Evolutionary conservation across 2,113 vertebrate genomes (phyloP), one percentile per base, ranked within the genome.

Genomic region (Aptenodytes patagonicus): DNA sequence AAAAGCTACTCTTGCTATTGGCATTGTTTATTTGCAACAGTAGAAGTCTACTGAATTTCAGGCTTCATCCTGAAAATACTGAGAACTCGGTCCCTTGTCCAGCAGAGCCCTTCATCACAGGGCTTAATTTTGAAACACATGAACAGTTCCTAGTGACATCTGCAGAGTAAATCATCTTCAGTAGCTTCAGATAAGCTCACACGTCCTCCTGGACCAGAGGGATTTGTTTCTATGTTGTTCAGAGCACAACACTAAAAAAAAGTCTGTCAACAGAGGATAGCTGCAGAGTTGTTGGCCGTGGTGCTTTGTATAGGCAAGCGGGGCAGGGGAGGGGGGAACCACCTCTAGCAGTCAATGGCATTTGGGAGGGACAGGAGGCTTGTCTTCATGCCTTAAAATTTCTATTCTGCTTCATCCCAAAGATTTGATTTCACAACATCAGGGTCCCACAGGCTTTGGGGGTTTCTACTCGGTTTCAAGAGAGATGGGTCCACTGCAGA

Each of bases 271-370:
- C 0, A 79, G 47, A 40, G n/a, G 14, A 14, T 26, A 6, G 21
- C 40, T 31, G 55, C 8, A 18, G 61, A 40, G 36, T 1, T 75
- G 58, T 31, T 71, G 61, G 2, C 46, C 2, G 1, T 55, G 38
- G 19, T 81, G 44, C 24, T 66, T 17, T 65, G 9, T 9, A 2
- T 11, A 47, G 31, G 20, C 17, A 61, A 68, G 72, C 0, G 0
- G 11, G 44, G 8, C 25, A 29, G 32, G 17, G 29, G 6, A 65
- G 29, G 0, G 4, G n/a, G 24, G 9, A 26, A 26, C 4, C 22
- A 44, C 7, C 24, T 10, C 1, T 6, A 44, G 47, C 0, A 0
- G 47, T 21, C 7, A 5, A 0, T 36, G 49, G 14, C n/a, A 22
- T 86, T 83, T 58, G 71, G 38, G 38, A 71, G 38, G 17, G 42